phyloP scores from a whole-genome alignment of 2,797 vertebrate species.

The Leontopithecus rosalia region DNA sequence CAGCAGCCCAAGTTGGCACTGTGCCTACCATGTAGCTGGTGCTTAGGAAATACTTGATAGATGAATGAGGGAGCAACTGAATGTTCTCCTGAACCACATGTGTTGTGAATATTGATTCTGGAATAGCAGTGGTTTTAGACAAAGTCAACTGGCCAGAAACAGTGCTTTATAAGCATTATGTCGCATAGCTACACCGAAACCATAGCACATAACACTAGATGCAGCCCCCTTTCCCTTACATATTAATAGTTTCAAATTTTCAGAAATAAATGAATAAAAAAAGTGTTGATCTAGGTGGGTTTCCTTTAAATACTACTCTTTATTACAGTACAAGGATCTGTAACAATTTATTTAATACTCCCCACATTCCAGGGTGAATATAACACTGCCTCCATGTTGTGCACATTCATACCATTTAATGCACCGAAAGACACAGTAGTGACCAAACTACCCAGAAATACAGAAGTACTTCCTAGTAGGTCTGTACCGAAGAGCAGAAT shows the following conservation, averaged over 20 bases:
- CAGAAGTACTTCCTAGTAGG: not conserved
- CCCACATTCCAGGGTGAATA: not conserved
- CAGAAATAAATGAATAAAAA: not conserved
- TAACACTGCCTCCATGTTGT: not conserved
- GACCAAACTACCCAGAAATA: not conserved
- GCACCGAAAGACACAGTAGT: not conserved
- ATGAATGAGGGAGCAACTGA: not conserved
- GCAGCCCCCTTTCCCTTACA: not conserved
- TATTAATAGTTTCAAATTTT: not conserved
- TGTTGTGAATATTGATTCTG: constrained; percentile 8
- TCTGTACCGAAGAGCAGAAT: not conserved
- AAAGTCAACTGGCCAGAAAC: constrained; percentile 3
- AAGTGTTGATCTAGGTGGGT: not conserved
- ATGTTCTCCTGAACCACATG: constrained; percentile 24
- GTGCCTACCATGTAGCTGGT: not conserved
- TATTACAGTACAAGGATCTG: not conserved
- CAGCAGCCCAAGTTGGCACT: not conserved
- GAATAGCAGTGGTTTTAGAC: not conserved
- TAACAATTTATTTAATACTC: not conserved
- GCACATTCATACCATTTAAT: not conserved
- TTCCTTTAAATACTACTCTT: not conserved
- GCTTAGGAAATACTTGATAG: not conserved
- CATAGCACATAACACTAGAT: not conserved
- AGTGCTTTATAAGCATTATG: not conserved
- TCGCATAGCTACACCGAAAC: not conserved